A percentile compares a stretch with the other conserved stretches of the same genome.
These are phyloP conservation scores for Pachypanchax playfairii DNA, from an alignment of 2,113 vertebrate species.

Conservation along the genomic window DNA sequence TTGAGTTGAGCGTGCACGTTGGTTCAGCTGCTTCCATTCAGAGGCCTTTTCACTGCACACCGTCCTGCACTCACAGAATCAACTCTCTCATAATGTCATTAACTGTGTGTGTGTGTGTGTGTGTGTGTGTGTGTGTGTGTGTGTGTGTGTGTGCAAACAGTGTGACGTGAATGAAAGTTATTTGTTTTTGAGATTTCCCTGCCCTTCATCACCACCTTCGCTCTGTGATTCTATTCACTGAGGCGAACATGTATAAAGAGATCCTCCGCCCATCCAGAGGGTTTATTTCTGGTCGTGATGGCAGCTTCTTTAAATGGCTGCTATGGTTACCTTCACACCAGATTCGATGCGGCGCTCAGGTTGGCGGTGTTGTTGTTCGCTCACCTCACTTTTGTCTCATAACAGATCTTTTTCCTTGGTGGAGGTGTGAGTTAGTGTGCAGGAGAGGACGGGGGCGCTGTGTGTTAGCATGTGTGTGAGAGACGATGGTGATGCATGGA, in stretches of 20 bases:
- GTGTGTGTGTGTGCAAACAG: too few relatives aligned
- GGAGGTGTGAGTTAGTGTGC: slow-evolving; percentile 38
- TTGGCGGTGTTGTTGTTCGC: slow-evolving; percentile 59
- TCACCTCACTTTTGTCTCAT: slow-evolving; percentile 56
- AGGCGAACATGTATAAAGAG: slow-evolving; percentile 48
- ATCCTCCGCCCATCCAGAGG: slow-evolving; percentile 61
- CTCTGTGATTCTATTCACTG: slow-evolving; percentile 17
- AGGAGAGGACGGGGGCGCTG: slow-evolving; percentile 8
- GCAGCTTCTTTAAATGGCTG: slow-evolving; percentile 71
- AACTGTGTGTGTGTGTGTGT: neutral
- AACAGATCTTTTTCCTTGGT: slow-evolving; percentile 51
- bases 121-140: neutral
- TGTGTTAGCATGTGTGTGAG: slow-evolving; percentile 7
- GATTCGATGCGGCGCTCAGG: slow-evolving; percentile 50
- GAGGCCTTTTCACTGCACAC: neutral
- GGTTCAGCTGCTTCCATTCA: slow-evolving; percentile 13
- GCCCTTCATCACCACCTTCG: neutral
- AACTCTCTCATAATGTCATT: neutral
- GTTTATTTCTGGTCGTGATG: slow-evolving; percentile 75
- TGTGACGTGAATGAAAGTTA: slow-evolving; percentile 12
- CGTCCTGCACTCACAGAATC: neutral
- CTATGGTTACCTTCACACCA: slow-evolving; percentile 80
- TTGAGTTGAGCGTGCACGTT: neutral
- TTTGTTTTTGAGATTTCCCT: neutral
- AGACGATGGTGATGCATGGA: slow-evolving; percentile 34